phyloP scores from a whole-genome alignment of 2,797 vertebrate genomes.

The Labroides dimidiatus region DNA sequence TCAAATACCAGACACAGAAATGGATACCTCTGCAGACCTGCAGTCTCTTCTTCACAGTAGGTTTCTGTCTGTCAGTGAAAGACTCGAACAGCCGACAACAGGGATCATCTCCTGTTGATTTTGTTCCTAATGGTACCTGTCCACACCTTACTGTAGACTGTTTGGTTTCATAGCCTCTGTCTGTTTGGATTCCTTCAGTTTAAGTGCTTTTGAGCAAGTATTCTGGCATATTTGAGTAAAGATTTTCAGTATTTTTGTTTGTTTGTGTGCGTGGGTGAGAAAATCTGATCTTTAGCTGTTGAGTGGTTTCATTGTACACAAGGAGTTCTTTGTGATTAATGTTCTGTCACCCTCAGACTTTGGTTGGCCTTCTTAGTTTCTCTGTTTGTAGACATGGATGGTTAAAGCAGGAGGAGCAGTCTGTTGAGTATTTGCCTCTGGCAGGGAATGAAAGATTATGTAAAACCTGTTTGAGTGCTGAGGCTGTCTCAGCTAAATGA shows the following conservation, averaged over 20 bases:
- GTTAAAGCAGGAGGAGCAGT: neutral
- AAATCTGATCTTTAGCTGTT: neutral
- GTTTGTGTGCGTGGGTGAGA: neutral
- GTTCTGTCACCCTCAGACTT: neutral
- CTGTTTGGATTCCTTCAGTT: slow-evolving; percentile 2
- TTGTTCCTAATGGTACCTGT: slow-evolving; percentile 11
- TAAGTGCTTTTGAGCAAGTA: slow-evolving; percentile 1
- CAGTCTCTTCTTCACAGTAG: slow-evolving; percentile 78
- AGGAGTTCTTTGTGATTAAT: neutral
- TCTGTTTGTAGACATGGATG: neutral
- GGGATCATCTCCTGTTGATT: slow-evolving; percentile 31
- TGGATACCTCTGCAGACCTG: slow-evolving; percentile 82
- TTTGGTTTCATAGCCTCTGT: slow-evolving; percentile 4
- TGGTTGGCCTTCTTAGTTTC: neutral
- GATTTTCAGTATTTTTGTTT: neutral
- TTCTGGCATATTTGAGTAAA: neutral
- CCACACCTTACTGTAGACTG: slow-evolving; percentile 1
- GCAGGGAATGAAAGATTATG: slow-evolving; percentile 19
- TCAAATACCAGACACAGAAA: slow-evolving; percentile 70
- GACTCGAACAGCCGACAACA: slow-evolving; percentile 14
- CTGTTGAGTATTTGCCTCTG: slow-evolving; percentile 23
- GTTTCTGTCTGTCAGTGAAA: slow-evolving; percentile 47
- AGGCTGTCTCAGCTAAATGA: slow-evolving; percentile 4
- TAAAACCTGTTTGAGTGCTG: slow-evolving; percentile 58
- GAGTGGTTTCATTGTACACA: neutral